phyloP scores from a whole-genome alignment of 1,140 invertebrate species.

The Bombus confusus region DNA sequence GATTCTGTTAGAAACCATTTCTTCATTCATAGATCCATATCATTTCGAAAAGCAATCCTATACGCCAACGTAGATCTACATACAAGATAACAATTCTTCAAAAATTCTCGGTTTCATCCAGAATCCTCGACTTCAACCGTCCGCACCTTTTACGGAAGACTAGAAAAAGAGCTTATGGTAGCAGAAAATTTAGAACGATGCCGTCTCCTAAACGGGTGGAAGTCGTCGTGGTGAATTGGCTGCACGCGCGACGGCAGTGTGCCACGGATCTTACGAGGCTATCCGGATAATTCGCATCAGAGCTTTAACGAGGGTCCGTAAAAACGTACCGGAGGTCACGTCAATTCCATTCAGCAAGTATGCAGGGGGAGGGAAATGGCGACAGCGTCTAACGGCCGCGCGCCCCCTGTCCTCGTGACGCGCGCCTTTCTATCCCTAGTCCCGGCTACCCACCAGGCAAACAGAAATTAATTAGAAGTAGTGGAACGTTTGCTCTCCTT shows the following conservation, averaged over 20 bases:
- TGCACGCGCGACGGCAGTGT: neutral
- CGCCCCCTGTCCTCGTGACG: neutral
- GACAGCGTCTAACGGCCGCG: neutral
- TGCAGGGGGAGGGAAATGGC: neutral
- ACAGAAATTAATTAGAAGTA: slow-evolving; percentile 76
- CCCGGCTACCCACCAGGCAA: slow-evolving; percentile 58
- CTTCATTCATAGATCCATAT: too few relatives aligned
- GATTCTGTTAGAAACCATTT: too few relatives aligned
- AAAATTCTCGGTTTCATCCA: neutral
- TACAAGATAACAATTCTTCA: neutral
- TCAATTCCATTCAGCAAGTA: slow-evolving; percentile 41
- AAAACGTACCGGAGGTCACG: slow-evolving; percentile 56
- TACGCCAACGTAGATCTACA: neutral
- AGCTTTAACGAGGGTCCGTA: slow-evolving; percentile 62
- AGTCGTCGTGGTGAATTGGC: neutral
- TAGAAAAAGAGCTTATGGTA: slow-evolving; percentile 16
- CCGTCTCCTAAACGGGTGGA: neutral
- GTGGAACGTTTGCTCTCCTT: slow-evolving; percentile 65
- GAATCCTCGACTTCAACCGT: neutral
- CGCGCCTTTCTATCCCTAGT: neutral
- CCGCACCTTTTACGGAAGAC: neutral
- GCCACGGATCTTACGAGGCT: slow-evolving; percentile 45
- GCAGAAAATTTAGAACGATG: slow-evolving; percentile 21
- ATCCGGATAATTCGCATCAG: slow-evolving; percentile 60
- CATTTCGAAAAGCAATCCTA: too few relatives aligned